phyloP scores from a whole-genome alignment of 2,113 vertebrate genomes.

The Ciconia maguari region DNA sequence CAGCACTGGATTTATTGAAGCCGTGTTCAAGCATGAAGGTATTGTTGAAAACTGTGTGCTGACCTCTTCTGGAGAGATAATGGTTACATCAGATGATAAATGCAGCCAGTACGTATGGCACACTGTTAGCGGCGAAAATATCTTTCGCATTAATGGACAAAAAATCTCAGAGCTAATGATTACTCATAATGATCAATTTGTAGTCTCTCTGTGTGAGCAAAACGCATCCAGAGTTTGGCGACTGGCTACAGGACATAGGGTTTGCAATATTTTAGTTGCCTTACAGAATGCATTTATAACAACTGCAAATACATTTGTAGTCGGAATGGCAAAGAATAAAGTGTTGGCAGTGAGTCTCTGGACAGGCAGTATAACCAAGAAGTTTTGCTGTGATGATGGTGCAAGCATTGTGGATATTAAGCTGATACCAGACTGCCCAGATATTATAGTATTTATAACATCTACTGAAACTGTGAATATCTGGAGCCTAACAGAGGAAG shows the following conservation, averaged over 20 bases:
- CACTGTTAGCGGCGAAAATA: constrained; percentile 91
- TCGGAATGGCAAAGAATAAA: constrained; percentile 94
- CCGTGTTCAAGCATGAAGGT: constrained; percentile 96
- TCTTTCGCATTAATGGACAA: constrained; percentile 96
- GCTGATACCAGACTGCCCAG: constrained; percentile 94
- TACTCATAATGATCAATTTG: constrained; percentile 98
- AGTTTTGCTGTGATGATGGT: constrained; percentile 94
- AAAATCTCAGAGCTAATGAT: constrained; percentile 94
- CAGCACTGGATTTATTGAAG: constrained; percentile 94
- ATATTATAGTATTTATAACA: constrained; percentile 92
- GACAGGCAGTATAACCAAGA: constrained; percentile 98
- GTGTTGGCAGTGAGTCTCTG: constrained; percentile 95
- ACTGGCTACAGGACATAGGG: constrained; percentile 92
- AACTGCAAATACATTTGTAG: constrained; percentile 95
- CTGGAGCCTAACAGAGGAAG: constrained; percentile 96
- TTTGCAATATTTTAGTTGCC: constrained; percentile 97
- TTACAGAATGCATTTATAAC: constrained; percentile 96
- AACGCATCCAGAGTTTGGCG: constrained; percentile 97
- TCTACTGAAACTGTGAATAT: constrained; percentile 93
- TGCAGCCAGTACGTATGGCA: constrained; percentile 98
- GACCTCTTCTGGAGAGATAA: constrained; percentile 91
- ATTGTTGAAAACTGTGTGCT: constrained; percentile 94
- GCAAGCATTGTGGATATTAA: constrained; percentile 93
- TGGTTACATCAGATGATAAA: constrained; percentile 97
- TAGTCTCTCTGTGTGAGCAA: constrained; percentile 97